phyloP scores from a whole-genome alignment of 2,797 vertebrate species.

The Todus mexicanus region DNA sequence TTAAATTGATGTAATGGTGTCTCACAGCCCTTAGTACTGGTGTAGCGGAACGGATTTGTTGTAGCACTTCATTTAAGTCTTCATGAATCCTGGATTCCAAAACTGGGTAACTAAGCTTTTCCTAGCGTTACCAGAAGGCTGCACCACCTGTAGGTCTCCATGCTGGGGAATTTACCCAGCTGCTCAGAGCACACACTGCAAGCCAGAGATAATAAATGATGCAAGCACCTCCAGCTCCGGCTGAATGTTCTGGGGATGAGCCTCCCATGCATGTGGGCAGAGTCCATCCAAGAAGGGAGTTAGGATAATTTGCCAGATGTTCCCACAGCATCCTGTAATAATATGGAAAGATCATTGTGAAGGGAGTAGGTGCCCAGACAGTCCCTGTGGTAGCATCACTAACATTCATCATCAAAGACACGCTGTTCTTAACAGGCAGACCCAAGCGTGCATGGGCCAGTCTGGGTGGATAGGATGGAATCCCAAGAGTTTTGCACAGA shows the following conservation, averaged over 20 bases:
- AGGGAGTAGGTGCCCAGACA: background rate
- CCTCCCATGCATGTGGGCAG: background rate
- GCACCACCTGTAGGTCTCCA: background rate
- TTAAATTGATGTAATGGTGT: background rate
- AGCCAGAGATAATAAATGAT: background rate
- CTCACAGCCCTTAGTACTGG: background rate
- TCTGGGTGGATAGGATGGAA: background rate
- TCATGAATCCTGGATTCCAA: background rate
- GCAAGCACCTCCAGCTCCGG: background rate
- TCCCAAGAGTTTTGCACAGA: background rate
- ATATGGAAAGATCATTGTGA: background rate
- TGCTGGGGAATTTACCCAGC: background rate
- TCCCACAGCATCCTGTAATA: slow-evolving; percentile 28
- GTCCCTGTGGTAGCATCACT: background rate
- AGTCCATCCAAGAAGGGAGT: background rate
- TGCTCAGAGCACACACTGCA: background rate
- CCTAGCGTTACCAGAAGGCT: background rate
- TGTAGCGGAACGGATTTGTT: background rate
- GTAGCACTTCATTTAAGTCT: background rate
- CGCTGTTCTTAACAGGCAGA: background rate
- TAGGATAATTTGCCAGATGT: slow-evolving; percentile 3
- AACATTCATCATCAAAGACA: background rate
- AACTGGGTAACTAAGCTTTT: background rate
- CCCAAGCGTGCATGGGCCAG: background rate
- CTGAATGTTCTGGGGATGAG: background rate